Evolutionary conservation across 2,888 invertebrate species (phyloP).

Genomic region (Tinea semifulvella): DNA sequence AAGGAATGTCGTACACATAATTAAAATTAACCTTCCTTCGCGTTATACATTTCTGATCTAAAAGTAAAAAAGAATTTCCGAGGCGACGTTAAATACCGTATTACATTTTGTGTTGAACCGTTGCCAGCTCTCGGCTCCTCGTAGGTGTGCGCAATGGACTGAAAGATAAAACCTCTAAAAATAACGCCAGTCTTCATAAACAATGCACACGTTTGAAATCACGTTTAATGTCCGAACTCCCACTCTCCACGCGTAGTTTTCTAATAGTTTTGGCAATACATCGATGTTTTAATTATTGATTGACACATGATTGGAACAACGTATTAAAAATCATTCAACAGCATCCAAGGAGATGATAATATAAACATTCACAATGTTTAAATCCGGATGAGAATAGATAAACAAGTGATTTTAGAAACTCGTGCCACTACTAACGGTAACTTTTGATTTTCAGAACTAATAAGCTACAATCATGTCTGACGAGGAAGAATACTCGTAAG

Average conservation of each 20-base stretch:
- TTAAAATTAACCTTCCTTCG: conserved; percentile 19
- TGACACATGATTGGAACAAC: neutral
- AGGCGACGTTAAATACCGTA: conserved; percentile 43
- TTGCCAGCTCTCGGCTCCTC: conserved; percentile 40
- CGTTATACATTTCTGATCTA: neutral
- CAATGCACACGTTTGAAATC: conserved; percentile 46
- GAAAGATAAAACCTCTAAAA: conserved; percentile 60
- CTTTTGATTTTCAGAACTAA: conserved; percentile 53
- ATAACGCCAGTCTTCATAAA: conserved; percentile 55
- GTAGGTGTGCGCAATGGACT: conserved; percentile 56
- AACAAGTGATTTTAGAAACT: too few relatives aligned
- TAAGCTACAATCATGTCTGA: conserved; percentile 85
- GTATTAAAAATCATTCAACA: neutral
- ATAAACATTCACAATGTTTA: too few relatives aligned
- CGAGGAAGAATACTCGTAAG: conserved; percentile 96
- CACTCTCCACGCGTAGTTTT: neutral
- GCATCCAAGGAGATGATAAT: too few relatives aligned
- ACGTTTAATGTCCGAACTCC: conserved; percentile 18
- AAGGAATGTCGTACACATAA: conserved; percentile 20
- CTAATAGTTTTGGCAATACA: neutral
- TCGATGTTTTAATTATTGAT: neutral
- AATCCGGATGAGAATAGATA: too few relatives aligned
- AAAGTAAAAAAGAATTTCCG: conserved; percentile 12
- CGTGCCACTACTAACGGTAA: too few relatives aligned
- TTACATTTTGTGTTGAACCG: conserved; percentile 54